Evolutionary conservation across 1,140 invertebrate species (phyloP).

Genomic region (Zelostemma sp.): DNA sequence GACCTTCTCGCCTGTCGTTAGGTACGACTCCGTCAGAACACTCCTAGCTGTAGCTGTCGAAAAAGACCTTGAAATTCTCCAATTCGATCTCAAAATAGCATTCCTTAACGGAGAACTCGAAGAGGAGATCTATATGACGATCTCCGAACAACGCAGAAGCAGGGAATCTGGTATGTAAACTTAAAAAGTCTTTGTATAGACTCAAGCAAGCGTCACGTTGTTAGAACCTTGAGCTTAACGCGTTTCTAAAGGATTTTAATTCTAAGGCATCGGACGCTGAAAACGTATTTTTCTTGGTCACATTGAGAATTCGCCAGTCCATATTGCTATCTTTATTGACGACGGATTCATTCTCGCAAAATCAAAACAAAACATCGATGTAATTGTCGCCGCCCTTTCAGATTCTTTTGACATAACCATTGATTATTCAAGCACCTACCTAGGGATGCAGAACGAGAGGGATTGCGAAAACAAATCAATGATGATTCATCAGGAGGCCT

Average conservation of each 20-base stretch:
- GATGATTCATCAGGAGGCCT: too few relatives aligned
- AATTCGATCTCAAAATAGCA: neutral
- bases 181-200: slow-evolving; percentile 63
- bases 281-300: slow-evolving; percentile 27
- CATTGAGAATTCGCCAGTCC: slow-evolving; percentile 22
- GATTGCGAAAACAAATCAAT: slow-evolving; percentile 52
- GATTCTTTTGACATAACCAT: too few relatives aligned
- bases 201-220: slow-evolving; percentile 52
- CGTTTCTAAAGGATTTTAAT: slow-evolving; percentile 22
- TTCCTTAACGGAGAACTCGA: neutral
- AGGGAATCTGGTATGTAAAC: slow-evolving; percentile 32
- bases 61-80: neutral
- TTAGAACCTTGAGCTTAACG: slow-evolving; percentile 60
- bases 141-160: too few relatives aligned
- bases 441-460: slow-evolving; percentile 47
- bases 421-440: slow-evolving; percentile 22
- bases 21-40: slow-evolving; percentile 9
- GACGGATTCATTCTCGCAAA: too few relatives aligned
- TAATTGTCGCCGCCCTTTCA: too few relatives aligned
- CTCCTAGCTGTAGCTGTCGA: slow-evolving; percentile 18
- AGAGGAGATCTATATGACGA: neutral
- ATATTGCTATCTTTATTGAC: slow-evolving; percentile 19
- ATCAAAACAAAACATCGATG: too few relatives aligned
- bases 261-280: slow-evolving; percentile 21
- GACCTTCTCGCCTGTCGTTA: slow-evolving; percentile 12